phyloP scores from a whole-genome alignment of 2,888 invertebrate species.

The Pegoplata infirma region DNA sequence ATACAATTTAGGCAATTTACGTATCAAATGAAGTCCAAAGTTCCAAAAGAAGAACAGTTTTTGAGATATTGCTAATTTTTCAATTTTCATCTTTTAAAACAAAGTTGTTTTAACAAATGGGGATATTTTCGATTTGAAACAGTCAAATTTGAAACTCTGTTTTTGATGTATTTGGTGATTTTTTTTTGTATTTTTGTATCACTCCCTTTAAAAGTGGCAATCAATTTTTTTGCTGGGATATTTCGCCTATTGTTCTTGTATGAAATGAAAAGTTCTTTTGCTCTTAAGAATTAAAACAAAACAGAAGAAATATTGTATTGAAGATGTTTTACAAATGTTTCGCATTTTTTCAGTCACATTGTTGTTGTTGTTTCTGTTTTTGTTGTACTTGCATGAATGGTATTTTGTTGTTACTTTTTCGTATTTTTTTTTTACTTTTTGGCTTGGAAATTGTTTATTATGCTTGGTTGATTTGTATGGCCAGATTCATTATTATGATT shows the following conservation, averaged over 20 bases:
- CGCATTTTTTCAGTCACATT: no score
- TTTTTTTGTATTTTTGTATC: no score
- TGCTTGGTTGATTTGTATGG: conserved; percentile 22
- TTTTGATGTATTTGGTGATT: background rate
- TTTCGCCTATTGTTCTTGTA: no score
- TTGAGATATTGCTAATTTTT: no score
- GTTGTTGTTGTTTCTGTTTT: background rate
- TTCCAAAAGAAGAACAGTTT: no score
- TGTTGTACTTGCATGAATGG: conserved; percentile 2
- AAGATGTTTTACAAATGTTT: background rate
- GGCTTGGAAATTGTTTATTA: conserved; percentile 1
- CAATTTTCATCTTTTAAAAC: no score
- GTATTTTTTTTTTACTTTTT: background rate
- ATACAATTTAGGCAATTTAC: no score
- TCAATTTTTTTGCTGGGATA: background rate
- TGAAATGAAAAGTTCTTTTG: background rate
- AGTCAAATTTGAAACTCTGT: no score
- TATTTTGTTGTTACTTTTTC: conserved; percentile 23
- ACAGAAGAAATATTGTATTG: background rate
- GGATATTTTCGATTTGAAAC: no score
- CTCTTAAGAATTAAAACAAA: background rate
- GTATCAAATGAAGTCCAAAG: no score
- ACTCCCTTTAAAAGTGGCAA: no score
- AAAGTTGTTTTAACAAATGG: no score
- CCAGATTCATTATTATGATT: background rate